These are phyloP conservation scores for Diplodus sargus DNA, from an alignment of 2,797 vertebrate genomes.

Conservation along the genomic window DNA sequence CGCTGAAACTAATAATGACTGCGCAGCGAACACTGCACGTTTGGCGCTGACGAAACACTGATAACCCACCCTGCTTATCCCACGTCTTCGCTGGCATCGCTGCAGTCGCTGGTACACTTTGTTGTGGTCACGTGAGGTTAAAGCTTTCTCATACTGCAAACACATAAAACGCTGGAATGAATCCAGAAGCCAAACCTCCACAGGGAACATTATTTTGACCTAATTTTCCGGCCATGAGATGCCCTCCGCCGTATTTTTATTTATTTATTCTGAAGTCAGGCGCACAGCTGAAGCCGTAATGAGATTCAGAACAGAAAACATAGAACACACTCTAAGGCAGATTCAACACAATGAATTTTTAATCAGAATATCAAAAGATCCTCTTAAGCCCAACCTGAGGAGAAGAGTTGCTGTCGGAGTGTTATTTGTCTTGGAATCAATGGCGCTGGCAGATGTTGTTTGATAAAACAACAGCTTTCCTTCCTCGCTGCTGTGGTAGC, in stretches of 20 bases:
- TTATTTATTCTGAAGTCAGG: conserved; percentile 56
- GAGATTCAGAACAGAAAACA: conserved; percentile 76
- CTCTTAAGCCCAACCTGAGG: conserved; percentile 80
- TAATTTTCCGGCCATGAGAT: conserved; percentile 72
- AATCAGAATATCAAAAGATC: conserved; percentile 84
- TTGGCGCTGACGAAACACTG: neutral
- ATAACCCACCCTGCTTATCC: neutral
- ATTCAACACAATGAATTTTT: conserved; percentile 85
- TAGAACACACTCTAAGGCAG: conserved; percentile 76
- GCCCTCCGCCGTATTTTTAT: conserved; percentile 54
- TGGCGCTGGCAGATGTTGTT: conserved; percentile 82
- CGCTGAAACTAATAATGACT: neutral
- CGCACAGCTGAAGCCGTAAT: conserved; percentile 65
- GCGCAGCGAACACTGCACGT: neutral
- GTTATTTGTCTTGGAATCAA: conserved; percentile 82
- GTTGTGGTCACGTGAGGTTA: conserved; percentile 31
- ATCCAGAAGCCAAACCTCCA: conserved; percentile 61
- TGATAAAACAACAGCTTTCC: conserved; percentile 82
- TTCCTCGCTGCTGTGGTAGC: conserved; percentile 56
- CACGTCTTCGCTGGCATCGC: conserved; percentile 17
- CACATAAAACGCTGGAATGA: conserved; percentile 42
- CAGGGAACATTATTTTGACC: conserved; percentile 74
- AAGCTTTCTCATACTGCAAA: conserved; percentile 46
- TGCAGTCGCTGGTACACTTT: conserved; percentile 23
- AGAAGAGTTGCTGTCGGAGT: conserved; percentile 73